phyloP scores from a whole-genome alignment of 2,888 invertebrate genomes.

The Tenthredo notha region DNA sequence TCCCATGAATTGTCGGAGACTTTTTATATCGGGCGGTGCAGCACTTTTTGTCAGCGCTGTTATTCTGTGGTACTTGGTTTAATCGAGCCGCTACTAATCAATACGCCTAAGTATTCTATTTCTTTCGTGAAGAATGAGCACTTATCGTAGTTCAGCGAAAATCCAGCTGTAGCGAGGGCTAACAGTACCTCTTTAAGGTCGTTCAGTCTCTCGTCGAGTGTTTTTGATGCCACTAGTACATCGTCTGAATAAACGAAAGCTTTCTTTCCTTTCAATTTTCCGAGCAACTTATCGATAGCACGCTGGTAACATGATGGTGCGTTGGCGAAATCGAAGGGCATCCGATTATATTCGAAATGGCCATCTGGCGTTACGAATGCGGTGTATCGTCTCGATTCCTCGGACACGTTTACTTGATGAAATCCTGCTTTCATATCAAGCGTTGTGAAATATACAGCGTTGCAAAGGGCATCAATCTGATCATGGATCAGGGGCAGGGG shows the following conservation, averaged over 20 bases:
- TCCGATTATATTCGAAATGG: slow-evolving; percentile 58
- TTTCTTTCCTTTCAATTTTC: slow-evolving; percentile 56
- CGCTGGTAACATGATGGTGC: slow-evolving; percentile 56
- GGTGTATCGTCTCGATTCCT: slow-evolving; percentile 59
- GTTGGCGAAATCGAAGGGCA: slow-evolving; percentile 61
- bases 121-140: slow-evolving; percentile 39
- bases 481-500: slow-evolving; percentile 60
- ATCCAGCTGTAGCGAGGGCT: slow-evolving; percentile 36
- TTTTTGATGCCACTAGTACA: slow-evolving; percentile 54
- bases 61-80: slow-evolving; percentile 1
- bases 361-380: slow-evolving; percentile 61
- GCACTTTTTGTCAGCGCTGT: slow-evolving; percentile 4
- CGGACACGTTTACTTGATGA: slow-evolving; percentile 60
- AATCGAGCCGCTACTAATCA: neutral
- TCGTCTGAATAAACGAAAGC: slow-evolving; percentile 59
- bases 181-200: slow-evolving; percentile 19
- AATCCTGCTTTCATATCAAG: slow-evolving; percentile 63
- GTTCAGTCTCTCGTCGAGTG: slow-evolving; percentile 23
- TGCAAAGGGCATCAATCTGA: slow-evolving; percentile 60
- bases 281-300: slow-evolving; percentile 59
- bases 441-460: slow-evolving; percentile 59
- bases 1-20: slow-evolving; percentile 26
- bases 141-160: slow-evolving; percentile 11
- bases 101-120: slow-evolving; percentile 16
- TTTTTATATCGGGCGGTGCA: slow-evolving; percentile 18